Percentiles rank a stretch among this genome's conserved stretches.
phyloP scores from a whole-genome alignment of 2,888 invertebrate genomes.

The Cosmia trapezina region DNA sequence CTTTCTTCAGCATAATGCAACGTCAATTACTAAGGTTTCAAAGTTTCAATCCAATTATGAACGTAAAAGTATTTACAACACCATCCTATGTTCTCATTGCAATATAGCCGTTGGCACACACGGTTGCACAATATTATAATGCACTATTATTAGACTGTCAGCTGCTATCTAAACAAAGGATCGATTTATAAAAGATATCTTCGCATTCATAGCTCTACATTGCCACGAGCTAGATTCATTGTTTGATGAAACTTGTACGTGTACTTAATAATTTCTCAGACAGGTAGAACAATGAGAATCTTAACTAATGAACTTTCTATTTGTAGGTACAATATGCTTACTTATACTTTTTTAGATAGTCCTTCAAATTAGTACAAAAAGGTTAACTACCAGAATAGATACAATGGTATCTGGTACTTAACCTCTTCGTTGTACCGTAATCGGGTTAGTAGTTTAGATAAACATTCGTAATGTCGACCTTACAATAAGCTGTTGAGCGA shows the following conservation, averaged over 20 bases:
- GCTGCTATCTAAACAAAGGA: slow-evolving; percentile 60
- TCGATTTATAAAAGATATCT: slow-evolving; percentile 58
- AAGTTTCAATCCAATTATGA: slow-evolving; percentile 72
- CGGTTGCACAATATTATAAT: slow-evolving; percentile 65
- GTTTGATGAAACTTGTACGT: slow-evolving; percentile 48
- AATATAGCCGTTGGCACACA: slow-evolving; percentile 45
- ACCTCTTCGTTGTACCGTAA: slow-evolving; percentile 15
- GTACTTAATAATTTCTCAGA: slow-evolving; percentile 43
- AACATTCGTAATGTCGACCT: slow-evolving; percentile 35
- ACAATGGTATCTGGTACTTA: no score
- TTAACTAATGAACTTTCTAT: slow-evolving; percentile 47
- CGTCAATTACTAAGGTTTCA: slow-evolving; percentile 68
- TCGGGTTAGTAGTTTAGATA: slow-evolving; percentile 45
- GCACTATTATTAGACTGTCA: slow-evolving; percentile 66
- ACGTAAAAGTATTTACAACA: slow-evolving; percentile 65
- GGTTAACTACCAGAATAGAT: no score
- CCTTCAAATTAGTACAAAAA: slow-evolving; percentile 17
- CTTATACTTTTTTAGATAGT: slow-evolving; percentile 1
- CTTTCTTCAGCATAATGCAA: slow-evolving; percentile 55
- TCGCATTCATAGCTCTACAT: slow-evolving; percentile 36
- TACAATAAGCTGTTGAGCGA: slow-evolving; percentile 30
- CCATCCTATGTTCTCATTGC: slow-evolving; percentile 53
- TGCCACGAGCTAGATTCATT: slow-evolving; percentile 50
- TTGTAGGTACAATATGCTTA: slow-evolving; percentile 7
- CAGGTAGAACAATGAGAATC: slow-evolving; percentile 42